These are phyloP conservation scores for Pangasianodon gigas DNA, from an alignment of 2,113 vertebrate species.

Conservation along the genomic window DNA sequence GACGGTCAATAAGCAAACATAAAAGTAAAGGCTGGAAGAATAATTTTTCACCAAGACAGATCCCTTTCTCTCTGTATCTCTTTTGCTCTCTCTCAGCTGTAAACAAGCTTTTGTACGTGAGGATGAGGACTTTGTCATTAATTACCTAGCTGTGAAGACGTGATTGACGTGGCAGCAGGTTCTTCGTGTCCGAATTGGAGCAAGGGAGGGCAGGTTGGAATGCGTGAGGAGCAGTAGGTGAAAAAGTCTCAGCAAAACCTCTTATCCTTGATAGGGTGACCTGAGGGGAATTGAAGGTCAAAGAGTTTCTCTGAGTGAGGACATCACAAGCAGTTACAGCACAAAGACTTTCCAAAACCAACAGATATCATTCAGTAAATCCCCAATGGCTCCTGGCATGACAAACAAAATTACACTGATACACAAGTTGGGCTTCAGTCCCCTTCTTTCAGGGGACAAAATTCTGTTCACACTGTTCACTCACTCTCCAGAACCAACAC, in stretches of 20 bases:
- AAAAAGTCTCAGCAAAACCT: conserved; percentile 1
- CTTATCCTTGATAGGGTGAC: neutral
- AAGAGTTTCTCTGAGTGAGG: neutral
- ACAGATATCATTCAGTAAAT: neutral
- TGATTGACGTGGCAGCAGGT: conserved; percentile 74
- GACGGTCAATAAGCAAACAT: neutral
- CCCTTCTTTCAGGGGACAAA: neutral
- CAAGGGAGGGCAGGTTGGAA: conserved; percentile 42
- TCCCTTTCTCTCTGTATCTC: too few relatives aligned
- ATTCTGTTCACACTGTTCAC: neutral
- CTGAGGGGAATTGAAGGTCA: neutral
- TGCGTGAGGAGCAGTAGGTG: conserved; percentile 4
- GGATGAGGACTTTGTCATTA: conserved; percentile 50
- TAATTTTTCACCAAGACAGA: neutral
- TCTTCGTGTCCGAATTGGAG: conserved; percentile 63
- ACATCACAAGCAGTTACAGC: neutral
- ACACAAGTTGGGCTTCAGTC: neutral
- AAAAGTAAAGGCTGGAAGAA: neutral
- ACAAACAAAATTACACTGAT: neutral
- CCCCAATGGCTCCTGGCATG: neutral
- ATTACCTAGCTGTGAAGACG: conserved; percentile 78
- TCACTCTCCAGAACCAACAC: neutral
- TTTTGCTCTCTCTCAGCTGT: neutral
- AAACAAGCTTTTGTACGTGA: neutral
- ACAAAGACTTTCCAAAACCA: neutral